These are phyloP conservation scores for Apostichopus leukothele DNA, from an alignment of 53 echinoderm and acorn worm species.

Conservation along the genomic window DNA sequence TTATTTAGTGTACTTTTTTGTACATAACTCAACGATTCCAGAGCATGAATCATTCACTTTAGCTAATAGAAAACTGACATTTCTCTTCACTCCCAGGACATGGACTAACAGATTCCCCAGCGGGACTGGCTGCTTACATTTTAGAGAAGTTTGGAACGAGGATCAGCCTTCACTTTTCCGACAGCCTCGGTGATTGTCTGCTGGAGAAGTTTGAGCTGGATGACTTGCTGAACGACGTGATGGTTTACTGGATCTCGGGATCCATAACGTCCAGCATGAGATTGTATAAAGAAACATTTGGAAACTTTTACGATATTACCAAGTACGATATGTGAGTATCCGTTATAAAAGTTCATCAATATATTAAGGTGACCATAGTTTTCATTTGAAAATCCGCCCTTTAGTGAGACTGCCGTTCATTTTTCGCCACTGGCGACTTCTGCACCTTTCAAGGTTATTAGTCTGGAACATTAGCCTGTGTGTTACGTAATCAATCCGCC, in stretches of 20 bases:
- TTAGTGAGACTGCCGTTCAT: no score
- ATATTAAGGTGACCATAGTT: no score
- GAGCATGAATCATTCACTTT: no score
- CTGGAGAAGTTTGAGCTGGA: slow-evolving; percentile 61
- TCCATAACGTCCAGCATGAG: slow-evolving; percentile 76
- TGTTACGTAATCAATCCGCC: no score
- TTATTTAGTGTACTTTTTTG: no score
- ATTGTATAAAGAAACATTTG: neutral
- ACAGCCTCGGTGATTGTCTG: slow-evolving; percentile 68
- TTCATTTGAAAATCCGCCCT: no score
- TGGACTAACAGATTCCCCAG: slow-evolving; percentile 77
- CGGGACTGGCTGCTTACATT: slow-evolving; percentile 88
- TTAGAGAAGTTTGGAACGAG: slow-evolving; percentile 80
- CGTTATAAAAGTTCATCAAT: neutral
- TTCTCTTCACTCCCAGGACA: slow-evolving; percentile 42
- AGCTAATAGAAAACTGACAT: no score
- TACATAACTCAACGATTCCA: no score
- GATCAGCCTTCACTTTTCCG: slow-evolving; percentile 55
- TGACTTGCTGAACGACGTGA: slow-evolving; percentile 84
- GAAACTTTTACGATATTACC: neutral
- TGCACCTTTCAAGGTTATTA: no score
- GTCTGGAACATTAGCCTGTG: no score
- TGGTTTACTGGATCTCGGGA: slow-evolving; percentile 89
- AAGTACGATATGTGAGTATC: neutral
- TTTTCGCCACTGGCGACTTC: no score